Evolutionary conservation across 2,797 vertebrate genomes (phyloP).

Genomic region (Parotocinclus haroldoi): DNA sequence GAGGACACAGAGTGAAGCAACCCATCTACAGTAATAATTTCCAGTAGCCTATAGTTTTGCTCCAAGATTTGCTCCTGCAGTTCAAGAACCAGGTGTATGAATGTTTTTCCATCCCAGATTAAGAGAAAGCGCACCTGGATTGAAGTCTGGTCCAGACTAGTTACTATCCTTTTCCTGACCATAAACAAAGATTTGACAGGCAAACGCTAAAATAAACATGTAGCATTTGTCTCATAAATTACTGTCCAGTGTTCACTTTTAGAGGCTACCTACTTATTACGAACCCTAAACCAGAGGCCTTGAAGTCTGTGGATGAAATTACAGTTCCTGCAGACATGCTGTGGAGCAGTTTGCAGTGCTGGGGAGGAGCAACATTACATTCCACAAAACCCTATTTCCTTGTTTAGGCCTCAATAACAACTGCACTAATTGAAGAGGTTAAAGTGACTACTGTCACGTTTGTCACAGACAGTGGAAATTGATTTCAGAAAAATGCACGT

Average conservation of each 20-base stretch:
- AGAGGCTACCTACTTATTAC: constrained; percentile 37
- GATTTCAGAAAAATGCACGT: no score
- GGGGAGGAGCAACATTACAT: constrained; percentile 33
- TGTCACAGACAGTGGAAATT: no score
- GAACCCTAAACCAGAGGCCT: constrained; percentile 25
- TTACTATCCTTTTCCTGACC: constrained; percentile 17
- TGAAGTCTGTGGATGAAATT: constrained; percentile 42
- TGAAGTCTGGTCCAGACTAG: constrained; percentile 25
- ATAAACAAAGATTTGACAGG: constrained; percentile 31
- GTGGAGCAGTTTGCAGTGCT: constrained; percentile 24
- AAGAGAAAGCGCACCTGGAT: constrained; percentile 17
- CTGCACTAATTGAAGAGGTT: constrained; percentile 21
- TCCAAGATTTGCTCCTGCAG: constrained; percentile 1
- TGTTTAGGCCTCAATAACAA: constrained; percentile 1
- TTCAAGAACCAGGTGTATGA: constrained; percentile 36
- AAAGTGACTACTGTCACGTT: neutral
- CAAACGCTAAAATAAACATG: constrained; percentile 4
- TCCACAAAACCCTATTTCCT: constrained; percentile 17
- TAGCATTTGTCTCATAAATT: constrained; percentile 38
- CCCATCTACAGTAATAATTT: constrained; percentile 20
- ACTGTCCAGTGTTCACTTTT: constrained; percentile 36
- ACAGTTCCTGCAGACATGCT: constrained; percentile 27
- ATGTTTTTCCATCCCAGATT: constrained; percentile 19
- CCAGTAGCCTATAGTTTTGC: constrained; percentile 16
- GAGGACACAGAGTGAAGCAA: neutral